A percentile compares a stretch with the other conserved stretches of the same genome.
phyloP scores from a whole-genome alignment of 2,797 vertebrate genomes.

The Bryconaethiops microstoma region DNA sequence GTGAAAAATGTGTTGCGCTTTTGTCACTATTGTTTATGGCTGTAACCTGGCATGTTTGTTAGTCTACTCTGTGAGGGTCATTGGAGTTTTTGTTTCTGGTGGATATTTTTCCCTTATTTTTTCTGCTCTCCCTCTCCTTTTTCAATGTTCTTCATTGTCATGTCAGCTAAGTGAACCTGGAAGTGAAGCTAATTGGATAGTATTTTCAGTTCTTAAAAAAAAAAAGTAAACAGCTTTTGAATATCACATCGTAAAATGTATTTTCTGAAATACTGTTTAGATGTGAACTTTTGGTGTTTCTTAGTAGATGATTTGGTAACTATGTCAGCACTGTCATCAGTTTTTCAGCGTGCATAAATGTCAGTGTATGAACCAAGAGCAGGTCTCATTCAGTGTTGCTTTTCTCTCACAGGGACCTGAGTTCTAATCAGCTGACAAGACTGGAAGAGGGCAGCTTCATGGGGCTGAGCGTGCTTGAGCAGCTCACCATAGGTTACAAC shows the following conservation, averaged over 20 bases:
- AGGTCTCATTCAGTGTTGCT: neutral
- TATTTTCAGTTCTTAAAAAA: neutral
- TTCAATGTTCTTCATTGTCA: neutral
- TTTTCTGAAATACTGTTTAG: too few relatives aligned
- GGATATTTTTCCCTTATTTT: neutral
- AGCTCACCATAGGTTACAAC: conserved; percentile 90
- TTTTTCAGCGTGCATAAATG: neutral
- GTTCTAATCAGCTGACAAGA: conserved; percentile 88
- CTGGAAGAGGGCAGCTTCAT: conserved; percentile 94
- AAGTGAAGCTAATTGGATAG: neutral
- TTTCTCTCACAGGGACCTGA: conserved; percentile 81
- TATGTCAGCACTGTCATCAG: too few relatives aligned
- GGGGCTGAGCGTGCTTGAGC: conserved; percentile 86
- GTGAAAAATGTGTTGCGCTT: conserved; percentile 61
- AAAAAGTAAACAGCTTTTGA: neutral
- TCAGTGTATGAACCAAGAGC: neutral
- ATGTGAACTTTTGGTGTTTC: too few relatives aligned
- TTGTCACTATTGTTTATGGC: conserved; percentile 68
- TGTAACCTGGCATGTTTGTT: conserved; percentile 51
- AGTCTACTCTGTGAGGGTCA: conserved; percentile 1
- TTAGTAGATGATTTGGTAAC: too few relatives aligned
- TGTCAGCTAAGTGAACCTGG: neutral
- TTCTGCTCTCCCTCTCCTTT: neutral
- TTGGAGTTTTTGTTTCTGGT: neutral
- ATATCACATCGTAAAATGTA: too few relatives aligned